Conservation (phyloP, 2,113 vertebrate species). For the Oncorhynchus nerka region DNA sequence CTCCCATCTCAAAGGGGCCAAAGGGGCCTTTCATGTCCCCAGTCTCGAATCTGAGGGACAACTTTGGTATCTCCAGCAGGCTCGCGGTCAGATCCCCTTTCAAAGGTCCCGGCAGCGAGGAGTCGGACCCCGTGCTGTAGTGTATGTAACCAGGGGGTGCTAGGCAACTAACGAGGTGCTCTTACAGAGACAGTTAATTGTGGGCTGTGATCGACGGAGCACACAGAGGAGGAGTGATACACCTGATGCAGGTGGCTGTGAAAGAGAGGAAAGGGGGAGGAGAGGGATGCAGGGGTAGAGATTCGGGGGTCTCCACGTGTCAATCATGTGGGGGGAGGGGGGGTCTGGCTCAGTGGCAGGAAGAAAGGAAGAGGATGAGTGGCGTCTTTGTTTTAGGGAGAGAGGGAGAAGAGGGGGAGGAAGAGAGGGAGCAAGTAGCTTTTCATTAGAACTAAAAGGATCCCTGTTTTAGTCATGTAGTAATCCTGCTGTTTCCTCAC, state of each 20-base stretch:
- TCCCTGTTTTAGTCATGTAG: too few relatives aligned
- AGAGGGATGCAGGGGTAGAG: not conserved
- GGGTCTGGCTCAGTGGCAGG: not conserved
- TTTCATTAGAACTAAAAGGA: too few relatives aligned
- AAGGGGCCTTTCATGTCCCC: not conserved
- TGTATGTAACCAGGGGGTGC: not conserved
- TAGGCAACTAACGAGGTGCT: not conserved
- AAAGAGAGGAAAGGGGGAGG: not conserved
- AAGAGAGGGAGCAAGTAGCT: not conserved
- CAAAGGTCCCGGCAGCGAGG: conserved; percentile 67
- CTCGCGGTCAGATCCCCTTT: conserved; percentile 72
- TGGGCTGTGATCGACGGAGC: conserved; percentile 57
- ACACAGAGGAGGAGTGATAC: conserved; percentile 12
- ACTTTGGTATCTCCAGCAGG: not conserved
- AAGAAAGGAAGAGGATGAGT: not conserved
- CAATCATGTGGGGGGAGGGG: not conserved
- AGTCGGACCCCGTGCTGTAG: not conserved
- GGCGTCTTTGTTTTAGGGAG: not conserved
- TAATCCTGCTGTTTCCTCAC: too few relatives aligned
- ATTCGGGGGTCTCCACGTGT: not conserved
- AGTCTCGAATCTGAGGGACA: not conserved
- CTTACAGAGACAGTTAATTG: not conserved
- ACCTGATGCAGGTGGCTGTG: not conserved
- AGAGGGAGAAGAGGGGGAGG: not conserved
- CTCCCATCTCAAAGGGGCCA: too few relatives aligned